These are phyloP conservation scores for Heliconius cydno DNA, from an alignment of 2,888 invertebrate species.

Conservation along the genomic window DNA sequence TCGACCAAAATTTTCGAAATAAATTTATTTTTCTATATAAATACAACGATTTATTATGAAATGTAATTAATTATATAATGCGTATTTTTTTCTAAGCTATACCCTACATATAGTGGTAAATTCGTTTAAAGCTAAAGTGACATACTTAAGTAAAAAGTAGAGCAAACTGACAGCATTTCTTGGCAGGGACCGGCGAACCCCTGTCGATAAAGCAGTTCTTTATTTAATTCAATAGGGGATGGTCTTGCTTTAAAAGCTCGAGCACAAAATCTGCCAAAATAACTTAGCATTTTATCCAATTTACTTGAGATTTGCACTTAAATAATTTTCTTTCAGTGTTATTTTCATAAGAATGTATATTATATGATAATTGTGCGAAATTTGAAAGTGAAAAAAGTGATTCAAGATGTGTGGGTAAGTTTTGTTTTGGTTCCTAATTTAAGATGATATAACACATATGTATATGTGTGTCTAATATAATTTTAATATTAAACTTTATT, in stretches of 20 bases:
- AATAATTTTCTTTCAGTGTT: not conserved
- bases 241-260: conserved; percentile 18
- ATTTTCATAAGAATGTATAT: not conserved
- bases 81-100: not conserved
- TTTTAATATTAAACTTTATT: too few relatives aligned
- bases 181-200: conserved; percentile 16
- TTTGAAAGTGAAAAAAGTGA: not conserved
- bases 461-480: not conserved
- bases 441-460: conserved; percentile 6
- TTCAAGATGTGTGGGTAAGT: conserved; percentile 10
- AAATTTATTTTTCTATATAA: not conserved
- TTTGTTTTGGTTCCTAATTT: conserved; percentile 6
- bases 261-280: conserved; percentile 20
- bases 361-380: not conserved
- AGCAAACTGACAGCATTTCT: conserved; percentile 8
- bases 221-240: conserved; percentile 29
- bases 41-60: too few relatives aligned
- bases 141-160: not conserved
- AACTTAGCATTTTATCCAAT: conserved; percentile 1
- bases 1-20: not conserved
- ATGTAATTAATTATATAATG: not conserved
- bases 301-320: not conserved
- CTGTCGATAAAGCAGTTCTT: conserved; percentile 36
- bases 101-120: not conserved
- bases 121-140: not conserved